A percentile compares a stretch with the other conserved stretches of the same genome.
Conservation (phyloP, 1,140 invertebrate genomes). For the Aphaenogaster rudis region DNA sequence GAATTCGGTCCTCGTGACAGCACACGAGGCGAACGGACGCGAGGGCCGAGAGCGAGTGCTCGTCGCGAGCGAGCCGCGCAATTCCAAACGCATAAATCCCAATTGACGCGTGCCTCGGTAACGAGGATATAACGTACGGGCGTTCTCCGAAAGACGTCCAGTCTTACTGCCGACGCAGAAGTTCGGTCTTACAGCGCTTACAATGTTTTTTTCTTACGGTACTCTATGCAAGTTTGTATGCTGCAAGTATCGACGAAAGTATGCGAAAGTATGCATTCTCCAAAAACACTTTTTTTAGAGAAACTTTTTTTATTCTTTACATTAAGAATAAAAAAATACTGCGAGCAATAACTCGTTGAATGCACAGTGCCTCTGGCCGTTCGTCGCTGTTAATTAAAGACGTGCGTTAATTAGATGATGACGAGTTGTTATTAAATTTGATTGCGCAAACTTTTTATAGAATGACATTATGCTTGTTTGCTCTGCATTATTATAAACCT, state of each 20-base stretch:
- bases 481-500: neutral
- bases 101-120: conserved; percentile 66
- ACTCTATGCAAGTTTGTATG: neutral
- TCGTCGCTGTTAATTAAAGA: conserved; percentile 30
- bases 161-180: conserved; percentile 1
- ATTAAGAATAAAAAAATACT: neutral
- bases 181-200: neutral
- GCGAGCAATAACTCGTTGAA: neutral
- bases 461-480: neutral
- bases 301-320: too few species aligned
- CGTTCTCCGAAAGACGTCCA: conserved; percentile 43
- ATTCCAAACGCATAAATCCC: conserved; percentile 70
- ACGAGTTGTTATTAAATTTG: conserved; percentile 9
- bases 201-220: neutral
- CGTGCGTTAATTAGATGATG: conserved; percentile 25
- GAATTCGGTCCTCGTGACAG: conserved; percentile 37
- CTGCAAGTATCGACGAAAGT: neutral
- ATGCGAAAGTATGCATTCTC: neutral
- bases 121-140: conserved; percentile 56
- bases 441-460: neutral
- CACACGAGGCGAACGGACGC: neutral
- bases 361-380: neutral
- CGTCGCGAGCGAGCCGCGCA: conserved; percentile 26
- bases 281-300: neutral
- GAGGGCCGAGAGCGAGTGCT: neutral